Percentiles rank a stretch among this genome's conserved stretches.
Conservation (phyloP, 2,888 invertebrate species). For the Drosophila austrosaltans region DNA sequence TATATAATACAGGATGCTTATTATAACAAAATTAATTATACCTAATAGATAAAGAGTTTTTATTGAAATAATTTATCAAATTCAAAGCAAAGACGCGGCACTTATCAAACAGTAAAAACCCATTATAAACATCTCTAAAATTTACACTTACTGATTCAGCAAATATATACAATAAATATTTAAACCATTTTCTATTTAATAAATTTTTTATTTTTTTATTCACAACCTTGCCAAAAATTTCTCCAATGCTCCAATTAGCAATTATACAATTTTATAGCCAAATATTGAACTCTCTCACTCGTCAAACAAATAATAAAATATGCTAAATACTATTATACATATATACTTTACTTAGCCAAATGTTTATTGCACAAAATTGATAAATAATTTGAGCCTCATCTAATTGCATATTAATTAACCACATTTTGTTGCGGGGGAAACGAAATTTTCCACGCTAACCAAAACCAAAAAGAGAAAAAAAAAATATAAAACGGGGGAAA, state of each 20-base stretch:
- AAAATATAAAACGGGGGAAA: not conserved
- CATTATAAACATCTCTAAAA: too few relatives aligned
- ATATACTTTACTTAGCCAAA: constrained; percentile 9
- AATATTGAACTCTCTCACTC: constrained; percentile 14
- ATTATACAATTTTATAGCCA: constrained; percentile 9
- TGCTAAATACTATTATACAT: constrained; percentile 11
- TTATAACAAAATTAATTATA: too few relatives aligned
- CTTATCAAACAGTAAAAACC: too few relatives aligned
- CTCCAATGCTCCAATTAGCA: constrained; percentile 23
- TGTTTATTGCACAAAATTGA: constrained; percentile 42
- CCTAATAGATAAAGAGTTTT: too few relatives aligned
- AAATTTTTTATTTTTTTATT: not conserved
- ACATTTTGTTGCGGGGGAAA: constrained; percentile 22
- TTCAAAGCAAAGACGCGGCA: too few relatives aligned
- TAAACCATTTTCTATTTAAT: not conserved
- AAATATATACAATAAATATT: constrained; percentile 5
- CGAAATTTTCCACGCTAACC: constrained; percentile 56
- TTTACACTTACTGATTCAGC: too few relatives aligned
- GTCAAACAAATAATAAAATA: constrained; percentile 34
- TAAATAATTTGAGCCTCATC: constrained; percentile 41
- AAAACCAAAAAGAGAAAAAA: constrained; percentile 8
- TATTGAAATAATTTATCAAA: too few relatives aligned
- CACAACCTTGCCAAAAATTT: constrained; percentile 2
- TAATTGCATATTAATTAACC: constrained; percentile 66
- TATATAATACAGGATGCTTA: too few relatives aligned